Conservation (phyloP, 2,888 invertebrate genomes). For the Sinopyrophorus schimmeli region DNA sequence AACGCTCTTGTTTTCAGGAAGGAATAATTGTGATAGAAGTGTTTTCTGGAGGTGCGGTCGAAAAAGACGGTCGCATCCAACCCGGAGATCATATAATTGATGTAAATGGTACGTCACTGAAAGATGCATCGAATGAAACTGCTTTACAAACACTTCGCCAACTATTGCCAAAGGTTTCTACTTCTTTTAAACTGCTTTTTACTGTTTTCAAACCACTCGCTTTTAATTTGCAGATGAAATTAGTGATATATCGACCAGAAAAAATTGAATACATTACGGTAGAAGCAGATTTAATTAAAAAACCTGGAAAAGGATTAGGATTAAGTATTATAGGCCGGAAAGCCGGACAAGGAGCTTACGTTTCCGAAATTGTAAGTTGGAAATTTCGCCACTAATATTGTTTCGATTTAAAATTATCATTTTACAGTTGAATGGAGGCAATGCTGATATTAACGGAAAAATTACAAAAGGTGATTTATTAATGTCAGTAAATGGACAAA, state of each 20-base stretch:
- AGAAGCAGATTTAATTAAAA: constrained; percentile 84
- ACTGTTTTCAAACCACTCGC: too few relatives aligned
- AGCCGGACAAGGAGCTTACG: constrained; percentile 81
- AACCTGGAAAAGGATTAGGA: constrained; percentile 86
- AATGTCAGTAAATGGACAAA: constrained; percentile 85
- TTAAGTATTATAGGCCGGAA: constrained; percentile 82
- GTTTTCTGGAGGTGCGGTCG: constrained; percentile 87
- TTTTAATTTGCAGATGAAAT: constrained; percentile 68
- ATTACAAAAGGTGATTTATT: constrained; percentile 92
- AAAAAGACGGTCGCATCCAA: constrained; percentile 85
- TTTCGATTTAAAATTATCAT: constrained; percentile 10
- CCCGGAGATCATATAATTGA: constrained; percentile 94
- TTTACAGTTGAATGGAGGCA: constrained; percentile 80
- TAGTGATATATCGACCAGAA: constrained; percentile 79
- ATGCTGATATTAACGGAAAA: constrained; percentile 84
- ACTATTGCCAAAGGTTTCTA: constrained; percentile 77
- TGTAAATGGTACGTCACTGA: constrained; percentile 79
- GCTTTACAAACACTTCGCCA: constrained; percentile 83
- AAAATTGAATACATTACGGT: constrained; percentile 71
- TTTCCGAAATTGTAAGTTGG: constrained; percentile 85
- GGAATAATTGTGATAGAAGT: constrained; percentile 92
- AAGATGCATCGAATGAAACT: constrained; percentile 81
- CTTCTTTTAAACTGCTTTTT: too few relatives aligned
- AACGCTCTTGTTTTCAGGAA: constrained; percentile 62
- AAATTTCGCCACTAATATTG: too few relatives aligned